Evolutionary conservation across 2,113 vertebrate species (phyloP).

Genomic region (Ciconia boyciana): DNA sequence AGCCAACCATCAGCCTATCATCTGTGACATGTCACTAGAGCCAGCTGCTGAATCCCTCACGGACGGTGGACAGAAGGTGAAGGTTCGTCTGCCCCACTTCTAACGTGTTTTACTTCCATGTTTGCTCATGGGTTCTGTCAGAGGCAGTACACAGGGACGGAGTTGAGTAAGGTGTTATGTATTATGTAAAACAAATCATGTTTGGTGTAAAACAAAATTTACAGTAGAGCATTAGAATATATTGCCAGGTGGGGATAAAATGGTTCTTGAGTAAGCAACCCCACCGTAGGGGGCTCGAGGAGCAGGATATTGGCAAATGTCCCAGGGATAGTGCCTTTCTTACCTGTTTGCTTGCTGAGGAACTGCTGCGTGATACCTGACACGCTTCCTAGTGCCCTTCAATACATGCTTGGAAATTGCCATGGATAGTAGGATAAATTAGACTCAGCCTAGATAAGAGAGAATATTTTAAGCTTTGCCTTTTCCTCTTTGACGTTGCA

Average conservation of each 20-base stretch:
- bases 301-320: not conserved
- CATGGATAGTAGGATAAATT: not conserved
- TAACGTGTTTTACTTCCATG: not conserved
- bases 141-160: not conserved
- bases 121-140: not conserved
- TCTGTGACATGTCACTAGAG: not conserved
- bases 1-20: not conserved
- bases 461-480: conserved; percentile 5
- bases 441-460: not conserved
- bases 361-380: not conserved
- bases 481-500: not conserved
- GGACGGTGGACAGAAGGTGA: not conserved
- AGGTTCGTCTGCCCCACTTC: not conserved
- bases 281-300: rapidly evolving
- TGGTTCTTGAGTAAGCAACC: not conserved
- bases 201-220: not conserved
- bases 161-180: rapidly evolving
- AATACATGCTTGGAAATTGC: not conserved
- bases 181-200: not conserved
- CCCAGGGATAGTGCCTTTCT: not conserved
- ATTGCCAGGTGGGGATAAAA: not conserved
- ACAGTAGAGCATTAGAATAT: not conserved
- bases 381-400: not conserved
- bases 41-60: not conserved
- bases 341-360: not conserved